These are phyloP conservation scores for Sphaerodactylus townsendi DNA, from an alignment of 2,113 vertebrate species.

Conservation along the genomic window DNA sequence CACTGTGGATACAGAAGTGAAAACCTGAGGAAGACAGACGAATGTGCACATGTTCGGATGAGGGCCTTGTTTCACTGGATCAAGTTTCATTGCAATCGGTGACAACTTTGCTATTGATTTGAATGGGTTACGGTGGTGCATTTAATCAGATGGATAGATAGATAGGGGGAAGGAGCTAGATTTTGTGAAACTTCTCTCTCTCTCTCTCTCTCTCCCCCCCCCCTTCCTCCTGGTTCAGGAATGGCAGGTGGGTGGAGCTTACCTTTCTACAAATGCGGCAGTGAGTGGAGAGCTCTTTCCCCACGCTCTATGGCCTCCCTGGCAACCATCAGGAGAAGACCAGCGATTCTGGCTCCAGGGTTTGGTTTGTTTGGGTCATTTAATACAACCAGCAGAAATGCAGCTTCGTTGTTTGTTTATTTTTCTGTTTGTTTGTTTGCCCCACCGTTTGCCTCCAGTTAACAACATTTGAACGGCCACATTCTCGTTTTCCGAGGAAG, in stretches of 20 bases:
- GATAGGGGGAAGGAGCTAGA: background rate
- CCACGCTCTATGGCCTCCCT: too few relatives aligned
- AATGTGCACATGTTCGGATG: too few relatives aligned
- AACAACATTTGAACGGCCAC: slow-evolving; percentile 47
- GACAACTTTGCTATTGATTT: background rate
- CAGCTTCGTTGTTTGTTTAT: too few relatives aligned
- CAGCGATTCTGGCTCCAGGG: background rate
- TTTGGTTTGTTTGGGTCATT: background rate
- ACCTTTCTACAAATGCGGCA: background rate
- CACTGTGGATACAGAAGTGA: too few relatives aligned
- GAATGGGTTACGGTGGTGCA: background rate
- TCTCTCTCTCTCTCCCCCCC: too few relatives aligned
- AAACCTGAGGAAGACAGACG: background rate
- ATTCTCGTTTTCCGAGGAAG: slow-evolving; percentile 8
- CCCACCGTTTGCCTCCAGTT: slow-evolving; percentile 22
- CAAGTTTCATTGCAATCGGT: background rate
- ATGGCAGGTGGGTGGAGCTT: background rate
- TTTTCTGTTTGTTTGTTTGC: too few relatives aligned
- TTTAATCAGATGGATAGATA: too few relatives aligned
- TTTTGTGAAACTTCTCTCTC: background rate
- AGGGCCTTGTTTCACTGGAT: too few relatives aligned
- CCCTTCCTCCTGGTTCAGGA: background rate
- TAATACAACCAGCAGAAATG: background rate
- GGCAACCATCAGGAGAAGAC: too few relatives aligned
- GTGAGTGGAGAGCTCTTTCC: background rate